Percentiles rank a stretch among this genome's conserved stretches.
Evolutionary conservation across 2,888 invertebrate genomes (phyloP).

Genomic region (Tribolium freemani): DNA sequence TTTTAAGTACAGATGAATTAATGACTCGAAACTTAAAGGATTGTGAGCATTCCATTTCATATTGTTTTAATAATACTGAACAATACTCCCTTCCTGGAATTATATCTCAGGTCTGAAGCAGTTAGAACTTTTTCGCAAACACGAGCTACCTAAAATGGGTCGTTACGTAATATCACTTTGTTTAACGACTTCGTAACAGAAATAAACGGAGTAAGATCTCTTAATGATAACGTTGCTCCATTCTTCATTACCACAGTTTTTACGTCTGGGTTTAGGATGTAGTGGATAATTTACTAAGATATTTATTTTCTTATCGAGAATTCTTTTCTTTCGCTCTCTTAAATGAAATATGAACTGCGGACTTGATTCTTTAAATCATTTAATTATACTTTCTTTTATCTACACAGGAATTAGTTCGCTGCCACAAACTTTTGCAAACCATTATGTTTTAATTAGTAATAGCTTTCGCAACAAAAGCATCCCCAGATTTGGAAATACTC

Average conservation of each 20-base stretch:
- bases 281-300: conserved; percentile 11
- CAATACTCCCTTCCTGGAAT: not conserved
- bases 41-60: too few relatives aligned
- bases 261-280: conserved; percentile 7
- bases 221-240: conserved; percentile 2
- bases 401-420: not conserved
- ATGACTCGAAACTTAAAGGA: too few relatives aligned
- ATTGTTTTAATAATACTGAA: not conserved
- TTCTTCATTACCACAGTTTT: conserved; percentile 9
- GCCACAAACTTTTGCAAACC: not conserved
- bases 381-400: conserved; percentile 9
- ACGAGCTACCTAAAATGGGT: conserved; percentile 1
- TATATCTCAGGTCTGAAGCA: not conserved
- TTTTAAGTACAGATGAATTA: too few relatives aligned
- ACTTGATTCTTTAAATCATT: conserved; percentile 1
- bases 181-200: conserved; percentile 5
- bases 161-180: not conserved
- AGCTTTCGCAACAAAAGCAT: not conserved
- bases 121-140: not conserved
- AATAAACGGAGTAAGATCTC: conserved; percentile 1
- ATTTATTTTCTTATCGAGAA: conserved; percentile 21
- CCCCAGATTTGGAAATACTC: not conserved
- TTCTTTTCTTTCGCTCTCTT: conserved; percentile 1
- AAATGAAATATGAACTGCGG: conserved; percentile 19
- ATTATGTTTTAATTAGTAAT: not conserved